Conservation (phyloP, 2,888 invertebrate genomes). For the Ptilodon capucinus region DNA sequence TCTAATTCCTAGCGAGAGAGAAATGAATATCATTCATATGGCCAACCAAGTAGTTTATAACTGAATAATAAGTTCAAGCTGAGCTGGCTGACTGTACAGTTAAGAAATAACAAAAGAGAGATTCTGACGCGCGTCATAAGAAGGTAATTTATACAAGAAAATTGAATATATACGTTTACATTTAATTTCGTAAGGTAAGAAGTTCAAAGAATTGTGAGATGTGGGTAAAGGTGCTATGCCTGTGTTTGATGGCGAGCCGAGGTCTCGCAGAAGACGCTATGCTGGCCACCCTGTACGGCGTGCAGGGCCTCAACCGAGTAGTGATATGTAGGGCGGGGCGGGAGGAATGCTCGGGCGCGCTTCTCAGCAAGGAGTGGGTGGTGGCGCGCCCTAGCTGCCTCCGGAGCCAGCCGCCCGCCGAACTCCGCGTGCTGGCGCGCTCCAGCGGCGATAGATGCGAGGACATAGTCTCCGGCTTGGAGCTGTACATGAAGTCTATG, state of each 20-base stretch:
- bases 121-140: too few species aligned
- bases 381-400: conserved; percentile 32
- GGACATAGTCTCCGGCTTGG: conserved; percentile 9
- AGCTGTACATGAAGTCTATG: neutral
- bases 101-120: too few species aligned
- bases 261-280: conserved; percentile 14
- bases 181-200: too few species aligned
- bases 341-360: conserved; percentile 27
- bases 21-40: too few species aligned
- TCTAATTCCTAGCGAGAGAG: too few species aligned
- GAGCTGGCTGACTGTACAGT: too few species aligned
- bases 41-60: too few species aligned
- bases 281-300: conserved; percentile 24
- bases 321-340: conserved; percentile 19
- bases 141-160: too few species aligned
- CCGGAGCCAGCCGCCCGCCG: neutral
- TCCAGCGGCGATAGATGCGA: conserved; percentile 14
- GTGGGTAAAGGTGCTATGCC: conserved; percentile 13
- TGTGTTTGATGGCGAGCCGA: conserved; percentile 3
- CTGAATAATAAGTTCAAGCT: too few species aligned
- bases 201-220: conserved; percentile 5
- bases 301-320: conserved; percentile 16
- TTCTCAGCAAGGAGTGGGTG: conserved; percentile 39
- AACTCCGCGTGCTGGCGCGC: conserved; percentile 12
- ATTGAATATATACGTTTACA: too few species aligned